Conservation (phyloP, 1,140 invertebrate species). For the Sycobia sp. region DNA sequence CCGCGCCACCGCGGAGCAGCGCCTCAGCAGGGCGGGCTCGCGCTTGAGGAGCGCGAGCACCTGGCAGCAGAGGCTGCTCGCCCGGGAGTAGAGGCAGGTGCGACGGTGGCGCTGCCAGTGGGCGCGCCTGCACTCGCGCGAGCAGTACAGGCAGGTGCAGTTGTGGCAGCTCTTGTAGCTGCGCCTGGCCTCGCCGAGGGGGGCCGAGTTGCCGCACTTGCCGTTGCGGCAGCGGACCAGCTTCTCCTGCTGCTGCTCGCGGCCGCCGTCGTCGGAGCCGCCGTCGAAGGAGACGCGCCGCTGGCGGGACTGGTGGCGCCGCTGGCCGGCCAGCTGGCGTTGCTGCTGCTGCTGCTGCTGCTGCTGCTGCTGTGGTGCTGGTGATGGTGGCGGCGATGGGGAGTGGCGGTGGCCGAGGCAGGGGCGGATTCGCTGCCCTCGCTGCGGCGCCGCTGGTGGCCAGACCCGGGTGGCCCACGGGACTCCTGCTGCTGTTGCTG, state of each 20-base stretch:
- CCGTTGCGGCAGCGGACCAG: conserved; percentile 77
- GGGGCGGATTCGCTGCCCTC: conserved; percentile 60
- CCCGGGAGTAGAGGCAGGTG: conserved; percentile 87
- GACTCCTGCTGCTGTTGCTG: not conserved
- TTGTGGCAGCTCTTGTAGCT: conserved; percentile 91
- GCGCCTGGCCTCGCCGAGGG: conserved; percentile 70
- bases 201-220: conserved; percentile 71
- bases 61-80: conserved; percentile 85
- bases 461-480: not conserved
- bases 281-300: conserved; percentile 61
- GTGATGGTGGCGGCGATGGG: no score
- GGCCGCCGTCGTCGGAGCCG: conserved; percentile 19
- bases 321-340: conserved; percentile 30
- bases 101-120: conserved; percentile 92
- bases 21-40: conserved; percentile 76
- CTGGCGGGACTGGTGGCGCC: conserved; percentile 39
- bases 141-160: conserved; percentile 88
- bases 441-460: conserved; percentile 58
- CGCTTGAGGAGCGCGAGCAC: conserved; percentile 86
- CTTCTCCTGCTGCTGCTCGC: conserved; percentile 47
- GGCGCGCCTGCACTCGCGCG: conserved; percentile 77
- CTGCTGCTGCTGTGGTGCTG: not conserved
- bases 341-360: conserved; percentile 34
- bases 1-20: conserved; percentile 79
- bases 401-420: conserved; percentile 1